These are phyloP conservation scores for Myotis findleyi DNA, from an alignment of 2,797 vertebrate species.

Conservation along the genomic window DNA sequence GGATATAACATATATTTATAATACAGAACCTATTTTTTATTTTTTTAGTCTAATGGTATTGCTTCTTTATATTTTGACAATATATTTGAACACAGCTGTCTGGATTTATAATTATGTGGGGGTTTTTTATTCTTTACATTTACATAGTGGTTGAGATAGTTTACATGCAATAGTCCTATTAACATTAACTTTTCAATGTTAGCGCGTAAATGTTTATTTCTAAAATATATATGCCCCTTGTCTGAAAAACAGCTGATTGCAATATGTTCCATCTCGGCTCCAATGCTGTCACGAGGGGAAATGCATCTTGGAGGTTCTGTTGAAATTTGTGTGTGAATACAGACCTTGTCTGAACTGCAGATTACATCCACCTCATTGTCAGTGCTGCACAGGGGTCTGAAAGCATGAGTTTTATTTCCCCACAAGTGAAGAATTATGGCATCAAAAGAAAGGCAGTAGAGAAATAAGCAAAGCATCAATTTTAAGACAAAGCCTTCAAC, in stretches of 20 bases:
- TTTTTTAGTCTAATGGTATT: background rate
- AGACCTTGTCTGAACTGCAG: background rate
- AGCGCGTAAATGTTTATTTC: conserved; percentile 16
- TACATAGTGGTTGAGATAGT: background rate
- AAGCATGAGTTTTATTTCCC: conserved; percentile 10
- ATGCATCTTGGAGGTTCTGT: background rate
- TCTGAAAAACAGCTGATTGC: conserved; percentile 30
- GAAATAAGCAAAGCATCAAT: conserved; percentile 47
- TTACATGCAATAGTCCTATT: background rate
- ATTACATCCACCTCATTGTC: background rate
- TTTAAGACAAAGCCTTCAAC: conserved; percentile 61
- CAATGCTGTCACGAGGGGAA: background rate
- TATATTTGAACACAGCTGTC: background rate
- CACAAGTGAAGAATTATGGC: conserved; percentile 38
- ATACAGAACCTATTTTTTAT: background rate
- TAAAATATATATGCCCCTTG: background rate
- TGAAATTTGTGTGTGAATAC: background rate
- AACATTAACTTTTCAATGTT: background rate
- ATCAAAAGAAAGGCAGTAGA: conserved; percentile 16
- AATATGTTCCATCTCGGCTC: background rate
- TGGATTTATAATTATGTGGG: background rate
- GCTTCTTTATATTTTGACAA: conserved; percentile 4
- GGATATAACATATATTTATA: background rate
- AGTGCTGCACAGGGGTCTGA: background rate
- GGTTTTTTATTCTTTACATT: background rate